Conservation (phyloP, 2,888 invertebrate species). For the Xylophagus ater region DNA sequence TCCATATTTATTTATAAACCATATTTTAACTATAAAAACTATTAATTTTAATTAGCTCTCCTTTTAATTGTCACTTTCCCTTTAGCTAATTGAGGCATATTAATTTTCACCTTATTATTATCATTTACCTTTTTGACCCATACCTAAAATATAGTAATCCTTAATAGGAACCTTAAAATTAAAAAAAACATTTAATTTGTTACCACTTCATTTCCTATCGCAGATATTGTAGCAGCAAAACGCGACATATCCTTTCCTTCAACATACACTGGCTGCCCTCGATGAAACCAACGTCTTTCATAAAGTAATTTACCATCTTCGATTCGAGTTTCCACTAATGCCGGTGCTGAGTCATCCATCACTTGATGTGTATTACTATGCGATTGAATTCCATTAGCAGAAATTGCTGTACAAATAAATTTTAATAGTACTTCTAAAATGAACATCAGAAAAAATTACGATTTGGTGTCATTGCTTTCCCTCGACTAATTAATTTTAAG, state of each 20-base stretch:
- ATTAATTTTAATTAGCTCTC: conserved; percentile 53
- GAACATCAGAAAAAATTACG: conserved; percentile 32
- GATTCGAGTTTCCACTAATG: conserved; percentile 69
- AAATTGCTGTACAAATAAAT: conserved; percentile 33
- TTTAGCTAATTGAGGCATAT: conserved; percentile 69
- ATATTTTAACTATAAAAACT: no score
- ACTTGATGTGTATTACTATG: conserved; percentile 27
- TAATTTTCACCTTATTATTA: conserved; percentile 71
- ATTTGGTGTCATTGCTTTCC: conserved; percentile 43
- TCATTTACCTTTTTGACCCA: conserved; percentile 79
- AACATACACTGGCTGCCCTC: conserved; percentile 85
- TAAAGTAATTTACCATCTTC: conserved; percentile 91
- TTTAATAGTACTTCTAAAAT: conserved; percentile 13
- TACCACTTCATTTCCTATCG: conserved; percentile 83
- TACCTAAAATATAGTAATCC: conserved; percentile 50
- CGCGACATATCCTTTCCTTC: conserved; percentile 77
- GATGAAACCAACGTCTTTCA: conserved; percentile 90
- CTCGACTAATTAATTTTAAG: conserved; percentile 63
- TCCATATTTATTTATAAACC: no score
- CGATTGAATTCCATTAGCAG: conserved; percentile 34
- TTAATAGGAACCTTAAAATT: neutral
- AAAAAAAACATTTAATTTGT: conserved; percentile 25
- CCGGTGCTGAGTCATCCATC: conserved; percentile 36
- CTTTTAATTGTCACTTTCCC: conserved; percentile 83
- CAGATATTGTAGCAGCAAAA: conserved; percentile 81